Evolutionary conservation across 1,140 invertebrate species (phyloP).

Genomic region (Physella acuta): DNA sequence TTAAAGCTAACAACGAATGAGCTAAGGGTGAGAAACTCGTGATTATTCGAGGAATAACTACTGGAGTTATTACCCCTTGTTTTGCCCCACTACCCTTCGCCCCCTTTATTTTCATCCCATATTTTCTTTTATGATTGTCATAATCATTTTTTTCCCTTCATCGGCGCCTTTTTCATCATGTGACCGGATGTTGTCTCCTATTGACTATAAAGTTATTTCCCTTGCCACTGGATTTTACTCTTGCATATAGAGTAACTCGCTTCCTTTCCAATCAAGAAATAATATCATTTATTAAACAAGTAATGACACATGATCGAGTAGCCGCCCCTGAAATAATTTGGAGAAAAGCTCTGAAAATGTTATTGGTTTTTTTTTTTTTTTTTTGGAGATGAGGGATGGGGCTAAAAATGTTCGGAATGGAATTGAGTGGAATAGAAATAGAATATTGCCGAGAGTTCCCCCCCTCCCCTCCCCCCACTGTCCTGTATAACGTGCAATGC

Average conservation of each 20-base stretch:
- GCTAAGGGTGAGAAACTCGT: not conserved
- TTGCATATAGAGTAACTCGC: constrained; percentile 12
- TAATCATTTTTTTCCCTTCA: no score
- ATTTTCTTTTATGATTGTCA: not conserved
- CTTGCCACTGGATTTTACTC: not conserved
- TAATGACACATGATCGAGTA: constrained; percentile 23
- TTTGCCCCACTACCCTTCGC: not conserved
- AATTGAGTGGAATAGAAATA: constrained; percentile 13
- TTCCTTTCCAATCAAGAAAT: constrained; percentile 21
- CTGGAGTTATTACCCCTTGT: not conserved
- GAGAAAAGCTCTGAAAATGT: constrained; percentile 8
- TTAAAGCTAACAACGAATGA: not conserved
- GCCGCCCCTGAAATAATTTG: constrained; percentile 8
- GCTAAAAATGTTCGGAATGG: not conserved
- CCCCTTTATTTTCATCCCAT: not conserved
- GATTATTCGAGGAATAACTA: no score
- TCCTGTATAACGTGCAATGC: not conserved
- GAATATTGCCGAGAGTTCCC: constrained; percentile 13
- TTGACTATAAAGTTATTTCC: not conserved
- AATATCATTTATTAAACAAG: constrained; percentile 21
- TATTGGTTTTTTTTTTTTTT: not conserved
- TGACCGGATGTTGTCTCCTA: not conserved
- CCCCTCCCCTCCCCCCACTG: not conserved
- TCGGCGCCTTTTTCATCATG: not conserved
- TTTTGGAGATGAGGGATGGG: constrained; percentile 8